Conservation (phyloP, 2,888 invertebrate genomes). For the Cephus runcator region DNA sequence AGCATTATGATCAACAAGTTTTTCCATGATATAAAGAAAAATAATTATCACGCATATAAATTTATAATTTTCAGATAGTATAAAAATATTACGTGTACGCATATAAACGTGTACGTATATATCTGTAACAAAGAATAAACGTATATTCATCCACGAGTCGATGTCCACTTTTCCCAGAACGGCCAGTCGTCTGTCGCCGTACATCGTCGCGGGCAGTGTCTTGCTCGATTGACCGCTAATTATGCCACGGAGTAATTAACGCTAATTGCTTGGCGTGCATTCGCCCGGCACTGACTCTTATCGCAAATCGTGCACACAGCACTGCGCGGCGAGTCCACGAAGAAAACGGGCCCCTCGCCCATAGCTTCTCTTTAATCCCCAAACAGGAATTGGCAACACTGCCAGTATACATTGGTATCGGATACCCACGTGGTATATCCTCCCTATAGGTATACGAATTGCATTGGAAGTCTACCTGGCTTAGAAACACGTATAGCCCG, state of each 20-base stretch:
- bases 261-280: conserved; percentile 29
- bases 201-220: neutral
- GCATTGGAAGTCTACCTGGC: neutral
- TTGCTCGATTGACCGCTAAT: conserved; percentile 33
- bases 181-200: neutral
- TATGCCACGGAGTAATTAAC: conserved; percentile 34
- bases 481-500: neutral
- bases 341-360: neutral
- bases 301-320: conserved; percentile 7
- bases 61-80: no score
- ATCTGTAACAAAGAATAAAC: no score
- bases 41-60: neutral
- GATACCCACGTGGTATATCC: neutral
- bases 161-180: neutral
- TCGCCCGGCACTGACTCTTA: conserved; percentile 5
- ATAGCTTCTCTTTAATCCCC: neutral
- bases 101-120: no score
- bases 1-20: neutral
- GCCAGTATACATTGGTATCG: no score
- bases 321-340: neutral
- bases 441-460: neutral
- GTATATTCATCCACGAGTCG: neutral
- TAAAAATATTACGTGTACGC: no score
- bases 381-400: neutral
- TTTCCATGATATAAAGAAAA: neutral